Conservation (phyloP, 2,113 vertebrate genomes). For the Aspiorhynchus laticeps region DNA sequence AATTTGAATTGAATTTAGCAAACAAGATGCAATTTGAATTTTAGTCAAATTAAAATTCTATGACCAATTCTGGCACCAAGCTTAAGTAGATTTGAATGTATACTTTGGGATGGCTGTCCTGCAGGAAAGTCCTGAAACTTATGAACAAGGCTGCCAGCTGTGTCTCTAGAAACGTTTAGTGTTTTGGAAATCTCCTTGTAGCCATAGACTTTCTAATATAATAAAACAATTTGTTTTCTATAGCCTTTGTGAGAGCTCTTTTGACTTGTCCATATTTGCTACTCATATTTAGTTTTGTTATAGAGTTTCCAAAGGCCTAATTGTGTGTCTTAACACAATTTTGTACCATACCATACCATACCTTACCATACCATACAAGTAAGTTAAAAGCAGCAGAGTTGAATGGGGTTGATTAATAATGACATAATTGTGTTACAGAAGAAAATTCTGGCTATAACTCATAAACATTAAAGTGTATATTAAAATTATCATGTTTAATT, state of each 20-base stretch:
- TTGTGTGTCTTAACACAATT: background rate
- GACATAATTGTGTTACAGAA: background rate
- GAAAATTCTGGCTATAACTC: background rate
- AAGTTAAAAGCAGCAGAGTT: too few relatives aligned
- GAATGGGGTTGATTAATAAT: too few relatives aligned
- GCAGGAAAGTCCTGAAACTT: too few relatives aligned
- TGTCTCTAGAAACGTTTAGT: background rate
- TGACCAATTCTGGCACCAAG: too few relatives aligned
- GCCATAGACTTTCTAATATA: background rate
- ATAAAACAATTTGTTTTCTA: background rate
- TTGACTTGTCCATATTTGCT: background rate
- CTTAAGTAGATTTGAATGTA: too few relatives aligned
- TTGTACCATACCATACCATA: too few relatives aligned
- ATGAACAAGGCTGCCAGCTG: background rate
- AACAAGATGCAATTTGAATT: background rate
- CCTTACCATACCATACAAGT: too few relatives aligned
- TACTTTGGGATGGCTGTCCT: too few relatives aligned
- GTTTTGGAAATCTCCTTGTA: background rate
- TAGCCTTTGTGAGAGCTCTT: background rate
- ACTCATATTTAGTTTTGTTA: background rate
- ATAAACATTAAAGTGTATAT: background rate
- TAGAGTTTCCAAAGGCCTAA: too few relatives aligned
- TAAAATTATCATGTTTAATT: background rate
- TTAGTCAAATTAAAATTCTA: background rate
- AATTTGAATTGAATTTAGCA: background rate